A percentile compares a stretch with the other conserved stretches of the same genome.
Conservation (phyloP, 2,888 invertebrate species). For the Philaethria dido region DNA sequence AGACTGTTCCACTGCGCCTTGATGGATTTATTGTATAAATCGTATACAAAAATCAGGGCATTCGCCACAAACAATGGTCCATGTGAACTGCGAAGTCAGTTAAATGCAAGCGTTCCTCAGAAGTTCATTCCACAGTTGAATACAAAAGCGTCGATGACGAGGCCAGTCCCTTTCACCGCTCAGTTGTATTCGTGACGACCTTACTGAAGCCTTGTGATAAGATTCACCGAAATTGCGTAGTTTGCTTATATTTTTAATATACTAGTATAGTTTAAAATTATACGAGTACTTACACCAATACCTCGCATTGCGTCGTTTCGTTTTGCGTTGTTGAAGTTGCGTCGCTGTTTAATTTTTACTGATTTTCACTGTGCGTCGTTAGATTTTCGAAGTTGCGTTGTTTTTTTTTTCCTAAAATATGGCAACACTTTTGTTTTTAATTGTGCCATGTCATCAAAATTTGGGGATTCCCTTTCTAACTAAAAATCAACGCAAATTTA, state of each 20-base stretch:
- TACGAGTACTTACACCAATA: too few relatives aligned
- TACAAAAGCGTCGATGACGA: slow-evolving; percentile 58
- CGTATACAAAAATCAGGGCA: not conserved
- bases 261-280: too few relatives aligned
- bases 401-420: too few relatives aligned
- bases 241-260: slow-evolving; percentile 5
- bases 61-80: not conserved
- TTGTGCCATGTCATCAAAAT: too few relatives aligned
- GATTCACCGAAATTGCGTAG: slow-evolving; percentile 48
- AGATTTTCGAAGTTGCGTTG: too few relatives aligned
- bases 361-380: too few relatives aligned
- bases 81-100: slow-evolving; percentile 12
- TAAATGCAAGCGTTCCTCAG: not conserved
- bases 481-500: too few relatives aligned
- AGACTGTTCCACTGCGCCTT: not conserved
- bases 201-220: slow-evolving; percentile 71
- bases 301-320: too few relatives aligned
- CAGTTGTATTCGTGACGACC: slow-evolving; percentile 65
- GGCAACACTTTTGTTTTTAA: too few relatives aligned
- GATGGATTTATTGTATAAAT: not conserved
- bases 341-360: too few relatives aligned
- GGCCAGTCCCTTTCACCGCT: slow-evolving; percentile 79
- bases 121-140: slow-evolving; percentile 12
- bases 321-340: too few relatives aligned
- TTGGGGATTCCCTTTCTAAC: too few relatives aligned